phyloP scores from a whole-genome alignment of 37 sponge, comb jelly and placozoan species.

The Haliclona indistincta region DNA sequence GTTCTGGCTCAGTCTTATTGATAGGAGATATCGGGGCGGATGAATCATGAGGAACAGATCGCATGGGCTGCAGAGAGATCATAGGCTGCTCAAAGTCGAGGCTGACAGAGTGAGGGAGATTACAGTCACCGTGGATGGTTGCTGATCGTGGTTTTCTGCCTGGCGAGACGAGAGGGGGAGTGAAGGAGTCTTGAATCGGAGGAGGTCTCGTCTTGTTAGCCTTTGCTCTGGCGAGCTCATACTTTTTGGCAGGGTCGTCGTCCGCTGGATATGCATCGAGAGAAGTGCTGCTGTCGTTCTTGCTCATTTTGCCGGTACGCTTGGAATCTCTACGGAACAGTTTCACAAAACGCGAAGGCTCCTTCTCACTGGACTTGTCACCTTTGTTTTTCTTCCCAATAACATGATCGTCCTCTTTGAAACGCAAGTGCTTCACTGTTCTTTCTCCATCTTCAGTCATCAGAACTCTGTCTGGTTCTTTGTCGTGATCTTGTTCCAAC shows the following conservation, averaged over 20 bases:
- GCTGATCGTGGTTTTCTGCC: neutral
- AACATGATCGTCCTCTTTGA: neutral
- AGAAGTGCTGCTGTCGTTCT: neutral
- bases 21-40: neutral
- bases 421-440: neutral
- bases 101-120: neutral
- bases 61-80: no score
- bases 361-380: no score
- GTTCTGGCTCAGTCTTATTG: neutral
- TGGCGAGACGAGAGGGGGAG: neutral
- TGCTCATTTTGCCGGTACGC: neutral
- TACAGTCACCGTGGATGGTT: neutral
- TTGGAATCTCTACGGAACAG: slow-evolving; percentile 3
- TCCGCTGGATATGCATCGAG: neutral
- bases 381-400: neutral
- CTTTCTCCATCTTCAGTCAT: neutral
- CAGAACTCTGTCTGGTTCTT: neutral
- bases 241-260: neutral
- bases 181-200: neutral
- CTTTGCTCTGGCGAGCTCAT: neutral
- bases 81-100: neutral
- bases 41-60: neutral
- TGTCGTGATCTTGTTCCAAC: neutral
- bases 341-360: no score
- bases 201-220: neutral